Conservation (phyloP, 2,797 vertebrate species). For the Pseudocheirus occidentalis region DNA sequence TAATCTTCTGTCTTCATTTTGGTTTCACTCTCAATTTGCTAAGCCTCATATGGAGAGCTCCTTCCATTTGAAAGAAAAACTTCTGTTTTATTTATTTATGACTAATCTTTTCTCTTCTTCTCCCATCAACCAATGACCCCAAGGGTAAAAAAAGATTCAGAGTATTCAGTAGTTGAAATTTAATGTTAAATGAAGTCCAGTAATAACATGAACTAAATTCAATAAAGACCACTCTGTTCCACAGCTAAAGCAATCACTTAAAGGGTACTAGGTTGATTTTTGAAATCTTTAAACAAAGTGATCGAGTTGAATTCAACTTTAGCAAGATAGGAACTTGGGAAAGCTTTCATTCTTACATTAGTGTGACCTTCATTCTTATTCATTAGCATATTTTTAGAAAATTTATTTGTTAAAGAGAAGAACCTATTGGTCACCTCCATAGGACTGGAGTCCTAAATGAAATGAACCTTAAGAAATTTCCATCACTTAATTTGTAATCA, state of each 20-base stretch:
- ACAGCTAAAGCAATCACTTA: slow-evolving; percentile 72
- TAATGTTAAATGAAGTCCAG: slow-evolving; percentile 76
- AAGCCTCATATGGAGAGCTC: not conserved
- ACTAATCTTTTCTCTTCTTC: not conserved
- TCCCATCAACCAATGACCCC: slow-evolving; percentile 25
- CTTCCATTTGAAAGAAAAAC: not conserved
- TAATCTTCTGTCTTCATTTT: not conserved
- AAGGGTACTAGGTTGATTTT: slow-evolving; percentile 69
- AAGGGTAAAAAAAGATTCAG: slow-evolving; percentile 65
- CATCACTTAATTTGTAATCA: slow-evolving; percentile 47
- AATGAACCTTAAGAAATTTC: slow-evolving; percentile 50
- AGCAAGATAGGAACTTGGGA: slow-evolving; percentile 64
- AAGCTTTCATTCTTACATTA: slow-evolving; percentile 59
- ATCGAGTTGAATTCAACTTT: slow-evolving; percentile 59
- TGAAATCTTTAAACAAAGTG: slow-evolving; percentile 76
- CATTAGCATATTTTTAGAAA: slow-evolving; percentile 65
- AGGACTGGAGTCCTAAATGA: slow-evolving; percentile 52
- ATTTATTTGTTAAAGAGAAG: slow-evolving; percentile 49
- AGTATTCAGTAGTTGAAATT: slow-evolving; percentile 62
- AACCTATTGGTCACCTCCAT: slow-evolving; percentile 57
- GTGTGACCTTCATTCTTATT: slow-evolving; percentile 52
- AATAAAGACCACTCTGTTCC: slow-evolving; percentile 62
- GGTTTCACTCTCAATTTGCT: not conserved
- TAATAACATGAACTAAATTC: slow-evolving; percentile 70
- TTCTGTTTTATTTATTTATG: not conserved